Base-by-base conservation (phyloP, 2,888 invertebrate genomes). In the Graphium colonna region DNA sequence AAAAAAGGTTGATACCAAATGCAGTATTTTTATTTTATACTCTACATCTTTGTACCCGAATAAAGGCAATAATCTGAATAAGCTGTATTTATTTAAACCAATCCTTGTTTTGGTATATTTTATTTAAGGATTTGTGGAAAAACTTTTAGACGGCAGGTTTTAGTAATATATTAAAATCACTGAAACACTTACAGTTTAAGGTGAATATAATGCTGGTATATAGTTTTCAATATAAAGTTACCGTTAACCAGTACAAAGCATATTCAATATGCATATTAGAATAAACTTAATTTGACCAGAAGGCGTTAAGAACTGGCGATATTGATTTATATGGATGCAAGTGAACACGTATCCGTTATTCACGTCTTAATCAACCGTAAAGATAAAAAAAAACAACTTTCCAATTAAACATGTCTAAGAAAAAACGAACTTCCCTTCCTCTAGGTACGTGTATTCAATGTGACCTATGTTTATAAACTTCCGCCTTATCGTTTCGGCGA, bases 1-100 rank as follows among this genome's bases (percentile, higher is more conserved):
- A n/a, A n/a, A 79, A 66, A 78, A 73, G 81, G 83, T 88, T 73
- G 81, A 87, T 87, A 88, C 88, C 87, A 86, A 87, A 88, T 85
- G 87, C 87, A 88, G 87, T 87, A 87, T 87, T 88, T 86, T 88
- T 87, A 85, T 87, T 88, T 88, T 85, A 79, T 85, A 87, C 75
- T 87, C 83, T 86, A 86, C 84, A 82, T 81, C 86, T 87, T 85
- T 88, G 79, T 87, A 88, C 82, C 85, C 85, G 74, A 87, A 85
- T 86, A 88, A 86, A 87, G 82, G 78, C 84, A 86, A 82, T 86
- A 84, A 82, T 78, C 73, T 73, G 70, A 69, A 69, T 56, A 45
- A 9, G 2, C 8, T 43, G 45, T 57, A 59, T 73, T 74, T 81
- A 63, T 72, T 65, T 41, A 21, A 42, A 31, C n/a, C 10, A 12